phyloP scores from a whole-genome alignment of 2,797 vertebrate genomes.

The Delichon dasypus region DNA sequence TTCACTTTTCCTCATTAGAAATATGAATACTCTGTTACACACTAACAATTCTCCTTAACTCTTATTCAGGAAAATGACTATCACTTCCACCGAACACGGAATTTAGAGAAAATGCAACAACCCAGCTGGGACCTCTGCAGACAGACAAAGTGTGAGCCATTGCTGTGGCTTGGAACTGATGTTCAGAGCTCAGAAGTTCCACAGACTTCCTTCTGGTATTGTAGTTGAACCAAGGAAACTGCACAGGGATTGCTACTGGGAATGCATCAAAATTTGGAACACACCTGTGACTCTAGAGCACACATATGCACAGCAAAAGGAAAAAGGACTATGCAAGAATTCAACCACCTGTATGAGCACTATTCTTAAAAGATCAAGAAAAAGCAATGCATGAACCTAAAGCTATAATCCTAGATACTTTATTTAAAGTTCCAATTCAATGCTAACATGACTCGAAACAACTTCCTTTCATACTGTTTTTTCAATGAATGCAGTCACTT shows the following conservation, averaged over 20 bases:
- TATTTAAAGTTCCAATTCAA: background rate
- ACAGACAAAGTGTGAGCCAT: too few species aligned
- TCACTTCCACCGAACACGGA: background rate
- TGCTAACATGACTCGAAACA: background rate
- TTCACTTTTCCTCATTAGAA: background rate
- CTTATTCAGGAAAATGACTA: background rate
- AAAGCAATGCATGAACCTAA: accelerated
- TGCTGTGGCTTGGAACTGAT: background rate
- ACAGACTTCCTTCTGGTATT: background rate
- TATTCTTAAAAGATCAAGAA: background rate
- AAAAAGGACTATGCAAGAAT: background rate
- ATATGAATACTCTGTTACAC: background rate
- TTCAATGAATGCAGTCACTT: background rate
- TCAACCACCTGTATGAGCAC: background rate
- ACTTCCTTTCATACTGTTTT: background rate
- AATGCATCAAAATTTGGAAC: background rate
- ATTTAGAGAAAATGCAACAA: background rate
- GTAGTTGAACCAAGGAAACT: background rate
- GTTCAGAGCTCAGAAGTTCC: accelerated
- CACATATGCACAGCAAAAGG: background rate
- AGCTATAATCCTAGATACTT: background rate
- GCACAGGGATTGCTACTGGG: background rate
- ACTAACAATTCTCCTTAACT: background rate
- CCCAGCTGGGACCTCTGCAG: background rate
- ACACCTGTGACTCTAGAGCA: background rate